Evolutionary conservation across 92 coral and sea anemone species (phyloP).

Genomic region (Epizoanthus stellaris): DNA sequence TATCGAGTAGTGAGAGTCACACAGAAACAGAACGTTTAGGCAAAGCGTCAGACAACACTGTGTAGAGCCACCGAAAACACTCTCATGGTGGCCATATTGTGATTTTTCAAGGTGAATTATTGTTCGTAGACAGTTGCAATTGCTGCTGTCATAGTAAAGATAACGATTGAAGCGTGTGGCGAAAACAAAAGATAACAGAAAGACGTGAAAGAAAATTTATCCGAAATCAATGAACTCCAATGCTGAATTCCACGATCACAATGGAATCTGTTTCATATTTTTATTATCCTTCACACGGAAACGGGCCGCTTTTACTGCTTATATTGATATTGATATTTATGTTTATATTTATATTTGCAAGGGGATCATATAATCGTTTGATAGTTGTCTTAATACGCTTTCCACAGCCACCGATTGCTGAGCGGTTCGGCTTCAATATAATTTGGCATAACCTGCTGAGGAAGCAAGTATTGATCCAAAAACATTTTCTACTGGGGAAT

Average conservation of each 20-base stretch:
- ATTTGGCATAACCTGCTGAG: neutral
- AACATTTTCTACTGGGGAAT: neutral
- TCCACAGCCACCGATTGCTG: neutral
- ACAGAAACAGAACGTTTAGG: conserved; percentile 10
- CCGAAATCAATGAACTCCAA: neutral
- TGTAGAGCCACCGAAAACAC: neutral
- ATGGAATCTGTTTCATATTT: too few species aligned
- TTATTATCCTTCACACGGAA: too few species aligned
- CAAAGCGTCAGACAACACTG: neutral
- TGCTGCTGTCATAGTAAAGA: neutral
- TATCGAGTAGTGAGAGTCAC: neutral
- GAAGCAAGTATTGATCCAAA: too few species aligned
- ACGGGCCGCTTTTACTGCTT: too few species aligned
- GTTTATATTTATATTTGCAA: neutral
- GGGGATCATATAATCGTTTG: neutral
- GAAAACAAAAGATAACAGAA: conserved; percentile 25
- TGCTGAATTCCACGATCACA: neutral
- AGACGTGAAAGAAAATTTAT: neutral
- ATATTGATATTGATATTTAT: too few species aligned
- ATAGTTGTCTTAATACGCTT: neutral
- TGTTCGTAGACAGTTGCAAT: conserved; percentile 23
- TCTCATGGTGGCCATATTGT: conserved; percentile 7
- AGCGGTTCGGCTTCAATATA: neutral
- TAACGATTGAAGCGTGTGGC: conserved; percentile 41
- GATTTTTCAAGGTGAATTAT: neutral